Conservation (phyloP, 92 coral and sea anemone species). For the Porites rus region DNA sequence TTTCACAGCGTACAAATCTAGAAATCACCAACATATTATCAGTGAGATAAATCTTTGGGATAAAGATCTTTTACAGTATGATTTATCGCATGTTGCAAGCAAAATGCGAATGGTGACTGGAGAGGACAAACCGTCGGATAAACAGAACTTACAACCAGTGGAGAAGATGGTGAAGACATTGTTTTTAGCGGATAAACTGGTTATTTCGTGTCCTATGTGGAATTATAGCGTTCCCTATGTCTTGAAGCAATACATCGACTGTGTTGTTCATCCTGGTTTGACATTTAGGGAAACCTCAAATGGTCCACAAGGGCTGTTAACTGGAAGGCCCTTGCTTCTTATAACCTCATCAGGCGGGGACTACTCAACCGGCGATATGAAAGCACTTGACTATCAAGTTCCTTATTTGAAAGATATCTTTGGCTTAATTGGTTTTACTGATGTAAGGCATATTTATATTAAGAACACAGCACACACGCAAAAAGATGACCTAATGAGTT, state of each 20-base stretch:
- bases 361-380: constrained; percentile 79
- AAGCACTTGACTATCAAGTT: constrained; percentile 93
- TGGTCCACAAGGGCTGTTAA: constrained; percentile 91
- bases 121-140: constrained; percentile 71
- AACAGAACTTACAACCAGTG: constrained; percentile 74
- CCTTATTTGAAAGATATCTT: constrained; percentile 94
- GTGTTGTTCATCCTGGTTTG: constrained; percentile 97
- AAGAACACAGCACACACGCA: constrained; percentile 86
- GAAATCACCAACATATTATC: constrained; percentile 65
- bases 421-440: constrained; percentile 94
- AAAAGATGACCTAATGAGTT: constrained; percentile 57
- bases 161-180: constrained; percentile 88
- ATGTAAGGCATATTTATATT: constrained; percentile 92
- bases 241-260: constrained; percentile 95
- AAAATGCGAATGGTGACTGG: constrained; percentile 96
- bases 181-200: constrained; percentile 88
- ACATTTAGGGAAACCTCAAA: constrained; percentile 85
- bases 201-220: constrained; percentile 99
- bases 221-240: constrained; percentile 97
- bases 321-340: constrained; percentile 81
- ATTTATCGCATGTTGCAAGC: constrained; percentile 94
- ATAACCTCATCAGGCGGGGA: constrained; percentile 97
- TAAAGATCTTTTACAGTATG: constrained; percentile 79
- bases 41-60: constrained; percentile 96
- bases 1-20: constrained; percentile 73